Conservation (phyloP, 2,113 vertebrate genomes). For the Atherinomorus stipes region DNA sequence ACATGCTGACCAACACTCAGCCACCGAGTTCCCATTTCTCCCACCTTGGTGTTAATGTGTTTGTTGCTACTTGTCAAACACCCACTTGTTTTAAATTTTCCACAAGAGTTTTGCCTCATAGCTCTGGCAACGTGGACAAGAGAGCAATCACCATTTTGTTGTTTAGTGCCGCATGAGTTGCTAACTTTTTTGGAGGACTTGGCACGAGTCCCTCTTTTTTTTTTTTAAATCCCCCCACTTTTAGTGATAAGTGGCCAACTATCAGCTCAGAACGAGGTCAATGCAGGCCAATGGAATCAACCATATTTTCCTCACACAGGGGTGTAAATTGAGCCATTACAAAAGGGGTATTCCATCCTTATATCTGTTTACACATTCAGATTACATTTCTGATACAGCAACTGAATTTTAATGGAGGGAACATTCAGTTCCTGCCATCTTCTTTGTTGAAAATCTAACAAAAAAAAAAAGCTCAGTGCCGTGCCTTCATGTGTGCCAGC, state of each 20-base stretch:
- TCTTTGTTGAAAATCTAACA: conserved; percentile 3
- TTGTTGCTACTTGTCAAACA: conserved; percentile 77
- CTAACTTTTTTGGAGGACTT: conserved; percentile 76
- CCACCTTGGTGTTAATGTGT: conserved; percentile 76
- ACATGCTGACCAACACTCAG: conserved; percentile 52
- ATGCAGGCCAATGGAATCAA: conserved; percentile 34
- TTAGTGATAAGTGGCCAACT: conserved; percentile 78
- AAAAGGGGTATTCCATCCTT: not conserved
- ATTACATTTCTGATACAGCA: not conserved
- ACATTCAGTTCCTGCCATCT: not conserved
- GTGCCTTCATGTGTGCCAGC: conserved; percentile 6
- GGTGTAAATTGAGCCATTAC: conserved; percentile 24
- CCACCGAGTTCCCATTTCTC: conserved; percentile 62
- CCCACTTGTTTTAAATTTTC: conserved; percentile 80
- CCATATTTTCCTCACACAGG: conserved; percentile 41
- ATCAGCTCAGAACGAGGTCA: conserved; percentile 55
- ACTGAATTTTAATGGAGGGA: not conserved
- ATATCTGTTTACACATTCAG: conserved; percentile 5
- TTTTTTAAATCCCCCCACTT: conserved; percentile 22
- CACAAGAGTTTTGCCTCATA: conserved; percentile 69
- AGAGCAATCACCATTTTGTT: conserved; percentile 76
- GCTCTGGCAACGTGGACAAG: conserved; percentile 54
- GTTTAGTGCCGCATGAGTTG: conserved; percentile 63
- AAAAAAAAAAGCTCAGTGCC: conserved; percentile 1
- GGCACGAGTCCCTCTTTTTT: conserved; percentile 52